A percentile compares a stretch with the other conserved stretches of the same genome.
These are phyloP conservation scores for Falco novaeseelandiae DNA, from an alignment of 2,797 vertebrate genomes.

Conservation along the genomic window DNA sequence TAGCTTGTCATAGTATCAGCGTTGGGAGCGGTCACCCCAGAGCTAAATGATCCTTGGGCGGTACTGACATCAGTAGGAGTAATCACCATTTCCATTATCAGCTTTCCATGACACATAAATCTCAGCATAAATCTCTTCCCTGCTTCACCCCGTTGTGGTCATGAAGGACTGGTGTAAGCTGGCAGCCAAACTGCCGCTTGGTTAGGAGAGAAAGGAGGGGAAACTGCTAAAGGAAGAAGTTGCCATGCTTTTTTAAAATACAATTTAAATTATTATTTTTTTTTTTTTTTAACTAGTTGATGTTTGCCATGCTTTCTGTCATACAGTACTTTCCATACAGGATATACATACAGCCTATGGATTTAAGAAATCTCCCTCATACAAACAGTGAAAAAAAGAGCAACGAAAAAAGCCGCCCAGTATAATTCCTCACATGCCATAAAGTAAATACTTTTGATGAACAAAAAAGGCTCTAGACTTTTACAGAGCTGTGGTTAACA, in stretches of 20 bases:
- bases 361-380: neutral
- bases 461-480: neutral
- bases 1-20: neutral
- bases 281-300: neutral
- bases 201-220: neutral
- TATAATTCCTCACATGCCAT: neutral
- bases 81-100: neutral
- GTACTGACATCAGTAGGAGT: neutral
- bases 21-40: neutral
- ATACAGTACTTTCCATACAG: neutral
- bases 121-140: neutral
- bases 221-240: neutral
- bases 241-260: neutral
- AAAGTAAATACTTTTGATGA: neutral
- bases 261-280: neutral
- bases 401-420: neutral
- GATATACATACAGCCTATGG: neutral
- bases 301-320: neutral
- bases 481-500: neutral
- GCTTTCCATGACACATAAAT: neutral
- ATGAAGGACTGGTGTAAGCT: neutral
- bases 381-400: neutral
- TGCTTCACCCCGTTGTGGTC: neutral
- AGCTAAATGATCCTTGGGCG: neutral
- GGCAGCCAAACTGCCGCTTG: rapidly evolving